Percentiles rank a stretch among this genome's conserved stretches.
phyloP scores from a whole-genome alignment of 2,888 invertebrate species.

The Leucophenga maculata region DNA sequence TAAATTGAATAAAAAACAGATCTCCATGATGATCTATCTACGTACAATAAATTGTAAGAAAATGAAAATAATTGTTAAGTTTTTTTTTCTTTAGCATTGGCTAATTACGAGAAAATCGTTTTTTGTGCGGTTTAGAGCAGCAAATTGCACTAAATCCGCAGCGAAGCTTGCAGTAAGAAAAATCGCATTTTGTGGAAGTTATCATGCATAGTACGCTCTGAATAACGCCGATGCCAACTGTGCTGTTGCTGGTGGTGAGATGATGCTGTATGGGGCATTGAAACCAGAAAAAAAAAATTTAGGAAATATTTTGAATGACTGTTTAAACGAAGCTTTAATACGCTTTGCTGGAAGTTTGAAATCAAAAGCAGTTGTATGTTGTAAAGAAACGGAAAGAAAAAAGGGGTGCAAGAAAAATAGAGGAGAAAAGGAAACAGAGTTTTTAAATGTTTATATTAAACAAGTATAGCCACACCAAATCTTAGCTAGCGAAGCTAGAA shows the following conservation, averaged over 20 bases:
- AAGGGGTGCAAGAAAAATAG: no score
- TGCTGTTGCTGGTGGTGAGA: background rate
- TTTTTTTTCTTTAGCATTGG: slow-evolving; percentile 33
- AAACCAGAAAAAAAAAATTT: background rate
- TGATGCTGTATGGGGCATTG: slow-evolving; percentile 30
- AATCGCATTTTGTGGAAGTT: slow-evolving; percentile 38
- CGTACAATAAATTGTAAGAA: slow-evolving; percentile 21
- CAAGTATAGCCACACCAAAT: no score
- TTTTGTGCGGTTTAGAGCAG: slow-evolving; percentile 22
- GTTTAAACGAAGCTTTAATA: no score
- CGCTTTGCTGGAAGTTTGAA: no score
- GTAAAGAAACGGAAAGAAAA: no score
- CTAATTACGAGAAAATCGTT: slow-evolving; percentile 57
- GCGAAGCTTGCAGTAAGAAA: slow-evolving; percentile 62
- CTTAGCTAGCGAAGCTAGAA: no score
- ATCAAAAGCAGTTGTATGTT: no score
- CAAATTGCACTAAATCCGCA: slow-evolving; percentile 68
- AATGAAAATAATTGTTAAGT: slow-evolving; percentile 56
- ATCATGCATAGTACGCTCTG: slow-evolving; percentile 65
- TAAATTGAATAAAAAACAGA: slow-evolving; percentile 40
- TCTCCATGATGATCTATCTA: background rate
- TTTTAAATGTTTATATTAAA: no score
- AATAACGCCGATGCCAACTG: slow-evolving; percentile 46
- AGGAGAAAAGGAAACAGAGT: no score
- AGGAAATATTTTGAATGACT: no score